Conservation (phyloP, 92 coral and sea anemone species). For the Blastomussa wellsi region DNA sequence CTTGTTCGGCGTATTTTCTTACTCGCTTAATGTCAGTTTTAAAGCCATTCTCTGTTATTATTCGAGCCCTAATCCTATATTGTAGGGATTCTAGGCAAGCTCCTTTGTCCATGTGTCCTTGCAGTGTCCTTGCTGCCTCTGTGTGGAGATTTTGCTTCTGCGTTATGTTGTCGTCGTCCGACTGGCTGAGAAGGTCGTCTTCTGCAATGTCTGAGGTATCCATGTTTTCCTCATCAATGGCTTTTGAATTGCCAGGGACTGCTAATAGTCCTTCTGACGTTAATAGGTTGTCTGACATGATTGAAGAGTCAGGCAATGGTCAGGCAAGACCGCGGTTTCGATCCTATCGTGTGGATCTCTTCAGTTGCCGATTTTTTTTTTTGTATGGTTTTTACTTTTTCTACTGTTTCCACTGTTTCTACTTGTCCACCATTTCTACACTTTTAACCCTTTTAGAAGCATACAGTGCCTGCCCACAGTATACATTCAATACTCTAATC, state of each 20-base stretch:
- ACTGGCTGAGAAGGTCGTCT: not conserved
- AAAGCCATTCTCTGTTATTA: not conserved
- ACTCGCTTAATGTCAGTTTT: not conserved
- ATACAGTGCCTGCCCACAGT: no score
- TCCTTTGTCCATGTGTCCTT: not conserved
- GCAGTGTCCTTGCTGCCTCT: not conserved
- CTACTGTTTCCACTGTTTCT: no score
- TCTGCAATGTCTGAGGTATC: not conserved
- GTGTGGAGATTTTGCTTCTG: not conserved
- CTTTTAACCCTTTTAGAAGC: no score
- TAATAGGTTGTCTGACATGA: no score
- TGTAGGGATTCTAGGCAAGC: slow-evolving; percentile 14
- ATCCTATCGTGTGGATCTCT: slow-evolving; percentile 12
- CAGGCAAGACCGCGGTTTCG: slow-evolving; percentile 25
- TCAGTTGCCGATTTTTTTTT: slow-evolving; percentile 22
- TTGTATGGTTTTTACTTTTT: no score
- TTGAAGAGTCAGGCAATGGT: not conserved
- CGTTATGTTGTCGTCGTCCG: not conserved
- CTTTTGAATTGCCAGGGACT: no score
- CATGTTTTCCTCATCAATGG: not conserved
- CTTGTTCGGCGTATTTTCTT: not conserved
- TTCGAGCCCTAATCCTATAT: slow-evolving; percentile 9
- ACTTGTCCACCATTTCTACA: no score
- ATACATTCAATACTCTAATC: no score
- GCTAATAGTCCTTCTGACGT: no score